Conservation (phyloP, 2,888 invertebrate species). For the Cheiracanthium punctorium region DNA sequence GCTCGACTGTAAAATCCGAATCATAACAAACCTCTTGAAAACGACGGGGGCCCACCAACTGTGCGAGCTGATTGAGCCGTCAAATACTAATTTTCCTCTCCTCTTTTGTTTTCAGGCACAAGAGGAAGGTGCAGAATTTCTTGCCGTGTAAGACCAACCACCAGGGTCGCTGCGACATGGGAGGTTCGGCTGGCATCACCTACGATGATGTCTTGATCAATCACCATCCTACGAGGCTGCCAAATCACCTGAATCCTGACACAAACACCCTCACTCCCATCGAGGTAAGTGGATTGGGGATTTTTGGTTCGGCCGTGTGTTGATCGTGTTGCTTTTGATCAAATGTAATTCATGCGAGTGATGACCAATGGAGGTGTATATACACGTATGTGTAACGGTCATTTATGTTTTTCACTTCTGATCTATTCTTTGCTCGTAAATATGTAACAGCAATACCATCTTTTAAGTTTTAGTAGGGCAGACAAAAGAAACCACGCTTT, state of each 20-base stretch:
- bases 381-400: too few species aligned
- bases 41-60: not conserved
- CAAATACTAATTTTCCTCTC: slow-evolving; percentile 2
- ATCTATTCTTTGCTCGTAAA: too few species aligned
- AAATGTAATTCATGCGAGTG: too few species aligned
- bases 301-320: not conserved
- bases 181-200: slow-evolving; percentile 71
- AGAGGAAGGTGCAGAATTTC: slow-evolving; percentile 73
- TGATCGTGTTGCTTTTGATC: not conserved
- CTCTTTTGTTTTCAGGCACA: slow-evolving; percentile 67
- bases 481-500: too few species aligned
- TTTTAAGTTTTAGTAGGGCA: too few species aligned
- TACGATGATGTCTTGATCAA: slow-evolving; percentile 72
- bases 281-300: slow-evolving; percentile 66
- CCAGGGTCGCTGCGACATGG: slow-evolving; percentile 70
- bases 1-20: slow-evolving; percentile 2
- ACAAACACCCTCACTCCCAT: slow-evolving; percentile 72
- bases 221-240: slow-evolving; percentile 71
- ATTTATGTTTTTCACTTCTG: too few species aligned
- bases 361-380: too few species aligned
- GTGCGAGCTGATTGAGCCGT: slow-evolving; percentile 40
- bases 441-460: too few species aligned
- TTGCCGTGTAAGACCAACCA: slow-evolving; percentile 72
- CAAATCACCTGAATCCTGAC: slow-evolving; percentile 70
- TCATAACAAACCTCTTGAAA: slow-evolving; percentile 13